Percentiles rank a stretch among this genome's conserved stretches.
These are phyloP conservation scores for Melipona beecheii DNA, from an alignment of 2,888 invertebrate genomes.

Conservation along the genomic window DNA sequence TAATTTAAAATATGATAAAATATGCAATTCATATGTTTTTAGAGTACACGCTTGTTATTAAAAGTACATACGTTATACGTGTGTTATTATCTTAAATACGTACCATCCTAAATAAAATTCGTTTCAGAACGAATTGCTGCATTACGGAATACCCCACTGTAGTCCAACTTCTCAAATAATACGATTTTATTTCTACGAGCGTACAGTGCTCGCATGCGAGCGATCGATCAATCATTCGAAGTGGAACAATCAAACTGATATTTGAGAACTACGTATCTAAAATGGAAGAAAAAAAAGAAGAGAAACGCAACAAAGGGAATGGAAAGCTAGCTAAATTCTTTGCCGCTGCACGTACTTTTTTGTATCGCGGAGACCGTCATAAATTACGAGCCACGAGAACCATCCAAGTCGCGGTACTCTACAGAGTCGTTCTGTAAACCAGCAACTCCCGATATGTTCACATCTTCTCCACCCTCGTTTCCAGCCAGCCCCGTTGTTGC, in stretches of 20 bases:
- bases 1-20: no score
- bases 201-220: no score
- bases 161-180: no score
- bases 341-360: neutral
- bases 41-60: no score
- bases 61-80: no score
- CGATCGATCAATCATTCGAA: no score
- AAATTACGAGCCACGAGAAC: constrained; percentile 54
- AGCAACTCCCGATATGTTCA: constrained; percentile 21
- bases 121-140: no score
- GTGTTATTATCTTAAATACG: no score
- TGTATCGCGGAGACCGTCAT: constrained; percentile 43
- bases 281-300: neutral
- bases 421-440: constrained; percentile 40
- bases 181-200: no score
- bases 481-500: neutral
- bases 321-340: constrained; percentile 38
- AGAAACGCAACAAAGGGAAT: neutral
- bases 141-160: no score
- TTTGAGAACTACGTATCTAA: neutral
- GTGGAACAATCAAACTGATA: neutral
- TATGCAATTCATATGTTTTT: no score
- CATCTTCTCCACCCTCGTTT: neutral
- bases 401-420: constrained; percentile 18
- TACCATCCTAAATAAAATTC: no score